Percentiles rank a stretch among this genome's conserved stretches.
phyloP scores from a whole-genome alignment of 2,888 invertebrate species.

The Spisula solida region DNA sequence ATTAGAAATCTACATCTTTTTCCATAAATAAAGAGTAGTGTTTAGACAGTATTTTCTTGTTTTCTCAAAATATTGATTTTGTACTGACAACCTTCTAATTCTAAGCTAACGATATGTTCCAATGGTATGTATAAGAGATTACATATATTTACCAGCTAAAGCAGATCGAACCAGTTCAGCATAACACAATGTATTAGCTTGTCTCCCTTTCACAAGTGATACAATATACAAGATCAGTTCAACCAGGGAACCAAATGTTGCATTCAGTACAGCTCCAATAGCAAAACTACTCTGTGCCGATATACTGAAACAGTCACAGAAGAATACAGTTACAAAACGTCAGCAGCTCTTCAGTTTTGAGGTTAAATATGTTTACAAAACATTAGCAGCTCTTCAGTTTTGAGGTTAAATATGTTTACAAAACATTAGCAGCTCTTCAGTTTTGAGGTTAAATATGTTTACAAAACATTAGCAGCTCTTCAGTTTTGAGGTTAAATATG shows the following conservation, averaged over 20 bases:
- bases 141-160: constrained; percentile 80
- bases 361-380: not conserved
- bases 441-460: not conserved
- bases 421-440: too few relatives aligned
- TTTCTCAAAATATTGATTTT: too few relatives aligned
- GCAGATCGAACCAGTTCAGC: constrained; percentile 84
- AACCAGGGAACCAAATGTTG: constrained; percentile 85
- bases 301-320: constrained; percentile 76
- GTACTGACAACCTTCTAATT: too few relatives aligned
- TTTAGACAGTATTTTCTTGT: too few relatives aligned
- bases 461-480: too few relatives aligned
- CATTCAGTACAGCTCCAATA: constrained; percentile 85
- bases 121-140: not conserved
- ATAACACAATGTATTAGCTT: constrained; percentile 77
- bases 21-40: too few relatives aligned
- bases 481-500: too few relatives aligned
- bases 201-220: constrained; percentile 79
- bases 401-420: not conserved
- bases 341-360: not conserved
- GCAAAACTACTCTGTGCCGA: constrained; percentile 86
- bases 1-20: too few relatives aligned
- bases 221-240: constrained; percentile 85
- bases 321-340: too few relatives aligned
- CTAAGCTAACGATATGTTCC: too few relatives aligned
- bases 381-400: too few relatives aligned